Base-by-base conservation (phyloP, 2,113 vertebrate genomes). In the Chamaetylas fuelleborni region DNA sequence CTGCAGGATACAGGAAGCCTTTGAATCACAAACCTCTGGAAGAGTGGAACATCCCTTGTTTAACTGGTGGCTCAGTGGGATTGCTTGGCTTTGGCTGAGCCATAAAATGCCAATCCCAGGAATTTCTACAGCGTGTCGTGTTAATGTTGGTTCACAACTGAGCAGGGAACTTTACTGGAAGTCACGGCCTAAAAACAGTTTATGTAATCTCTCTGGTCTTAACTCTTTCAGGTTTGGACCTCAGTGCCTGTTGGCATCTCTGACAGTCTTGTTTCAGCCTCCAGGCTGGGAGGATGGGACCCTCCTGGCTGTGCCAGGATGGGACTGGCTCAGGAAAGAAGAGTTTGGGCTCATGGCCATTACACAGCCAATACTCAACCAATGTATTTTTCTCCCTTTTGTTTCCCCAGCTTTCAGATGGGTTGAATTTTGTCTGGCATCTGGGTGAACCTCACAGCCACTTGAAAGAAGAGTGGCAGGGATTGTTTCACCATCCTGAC, bases 101-200 rank as follows among this genome's bases (percentile, higher is more conserved):
- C 34, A 16, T 66, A 66, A 71, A 93, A 78, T 23, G 34, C 31
- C n/a, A 71, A 7, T 70, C 69, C 86, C 40, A 67, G 80, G 87
- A 84, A 88, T 78, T 93, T 57, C 54, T 62, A 0, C 60, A 0
- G 0, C 0, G 0, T 29, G 51, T 40, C 4, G 5, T 7, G 54
- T 19, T 72, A 10, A 16, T 40, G 51, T 34, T 79, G 19, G 40
- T 5, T 85, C 33, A 50, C 50, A 29, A 6, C 40, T 17, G 65
- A 79, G 19, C 42, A 19, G 66, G 72, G 76, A 58, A 40, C 79
- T 92, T 85, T 50, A 11, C 25, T 69, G n/a, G 12, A 56, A 51
- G 70, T 40, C 14, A 3, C 14, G 56, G 53, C 66, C 65, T 76
- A 12, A n/a, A 57, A 91, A 28, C 42, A 78, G 42, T 57, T 42